Evolutionary conservation across 2,113 vertebrate species (phyloP).

Genomic region (Scopus umbretta): DNA sequence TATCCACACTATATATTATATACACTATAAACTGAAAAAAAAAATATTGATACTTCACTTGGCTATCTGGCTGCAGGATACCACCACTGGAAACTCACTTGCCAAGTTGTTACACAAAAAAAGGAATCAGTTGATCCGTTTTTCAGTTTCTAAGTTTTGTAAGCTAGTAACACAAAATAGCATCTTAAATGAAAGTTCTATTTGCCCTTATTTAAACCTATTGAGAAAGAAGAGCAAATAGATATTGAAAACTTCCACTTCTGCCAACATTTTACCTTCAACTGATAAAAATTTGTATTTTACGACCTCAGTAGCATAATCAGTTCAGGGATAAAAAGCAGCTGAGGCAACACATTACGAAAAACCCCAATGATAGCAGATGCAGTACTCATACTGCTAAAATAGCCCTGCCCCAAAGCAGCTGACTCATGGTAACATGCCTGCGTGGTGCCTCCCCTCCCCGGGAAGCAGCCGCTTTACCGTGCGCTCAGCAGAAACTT

Average conservation of each 20-base stretch:
- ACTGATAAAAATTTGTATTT: neutral
- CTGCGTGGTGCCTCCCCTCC: neutral
- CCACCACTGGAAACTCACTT: neutral
- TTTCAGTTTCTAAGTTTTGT: neutral
- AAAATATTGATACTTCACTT: neutral
- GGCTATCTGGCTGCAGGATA: neutral
- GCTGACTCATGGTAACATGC: slow-evolving; percentile 43
- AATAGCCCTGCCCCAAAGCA: slow-evolving; percentile 55
- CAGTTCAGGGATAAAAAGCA: neutral
- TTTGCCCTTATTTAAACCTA: neutral
- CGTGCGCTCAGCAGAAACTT: slow-evolving; percentile 26
- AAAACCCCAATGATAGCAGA: slow-evolving; percentile 3
- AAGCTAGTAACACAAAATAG: neutral
- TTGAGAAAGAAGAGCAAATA: neutral
- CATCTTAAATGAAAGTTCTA: neutral
- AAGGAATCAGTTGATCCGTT: neutral
- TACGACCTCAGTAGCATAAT: neutral
- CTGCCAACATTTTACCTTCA: neutral
- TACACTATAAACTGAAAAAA: neutral
- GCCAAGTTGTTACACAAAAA: neutral
- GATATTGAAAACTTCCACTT: neutral
- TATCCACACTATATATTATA: neutral
- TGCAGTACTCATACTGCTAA: slow-evolving; percentile 26
- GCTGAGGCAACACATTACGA: neutral
- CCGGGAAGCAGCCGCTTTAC: neutral